Percentiles rank a stretch among this genome's conserved stretches.
phyloP scores from a whole-genome alignment of 1,140 invertebrate genomes.

The Plodia interpunctella region DNA sequence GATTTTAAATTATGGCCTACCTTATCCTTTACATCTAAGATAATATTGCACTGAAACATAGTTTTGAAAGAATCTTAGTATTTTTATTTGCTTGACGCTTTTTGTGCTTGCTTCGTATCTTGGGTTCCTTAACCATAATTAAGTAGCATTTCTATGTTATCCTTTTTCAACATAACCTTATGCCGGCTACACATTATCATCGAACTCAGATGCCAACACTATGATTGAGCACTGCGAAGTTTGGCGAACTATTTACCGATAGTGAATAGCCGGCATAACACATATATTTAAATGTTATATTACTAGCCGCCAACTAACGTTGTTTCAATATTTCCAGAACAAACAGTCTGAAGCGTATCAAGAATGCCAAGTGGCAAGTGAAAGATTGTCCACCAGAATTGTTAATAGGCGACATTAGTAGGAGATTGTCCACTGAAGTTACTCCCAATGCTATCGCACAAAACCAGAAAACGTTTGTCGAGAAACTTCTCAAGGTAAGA shows the following conservation, averaged over 20 bases:
- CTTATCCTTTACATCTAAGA: constrained; percentile 11
- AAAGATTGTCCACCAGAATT: constrained; percentile 78
- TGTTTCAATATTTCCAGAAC: constrained; percentile 66
- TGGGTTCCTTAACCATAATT: background rate
- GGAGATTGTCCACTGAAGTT: constrained; percentile 77
- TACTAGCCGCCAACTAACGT: background rate
- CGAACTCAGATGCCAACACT: too few species aligned
- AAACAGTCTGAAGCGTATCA: constrained; percentile 79
- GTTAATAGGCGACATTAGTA: constrained; percentile 60
- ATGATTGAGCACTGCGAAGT: too few species aligned
- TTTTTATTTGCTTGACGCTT: constrained; percentile 23
- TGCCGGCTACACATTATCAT: too few species aligned
- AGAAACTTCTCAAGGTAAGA: constrained; percentile 93
- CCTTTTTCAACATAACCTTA: background rate
- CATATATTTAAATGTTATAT: constrained; percentile 9
- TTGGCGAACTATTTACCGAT: too few species aligned
- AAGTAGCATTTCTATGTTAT: background rate
- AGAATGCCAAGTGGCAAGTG: constrained; percentile 79
- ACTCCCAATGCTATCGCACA: constrained; percentile 94
- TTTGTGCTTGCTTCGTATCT: constrained; percentile 26
- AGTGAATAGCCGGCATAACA: too few species aligned
- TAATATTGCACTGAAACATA: constrained; percentile 12
- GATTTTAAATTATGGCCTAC: constrained; percentile 2
- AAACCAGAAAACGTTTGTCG: constrained; percentile 98
- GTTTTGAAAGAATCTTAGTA: constrained; percentile 15